phyloP scores from a whole-genome alignment of 2,888 invertebrate genomes.

The Notodonta dromedarius region DNA sequence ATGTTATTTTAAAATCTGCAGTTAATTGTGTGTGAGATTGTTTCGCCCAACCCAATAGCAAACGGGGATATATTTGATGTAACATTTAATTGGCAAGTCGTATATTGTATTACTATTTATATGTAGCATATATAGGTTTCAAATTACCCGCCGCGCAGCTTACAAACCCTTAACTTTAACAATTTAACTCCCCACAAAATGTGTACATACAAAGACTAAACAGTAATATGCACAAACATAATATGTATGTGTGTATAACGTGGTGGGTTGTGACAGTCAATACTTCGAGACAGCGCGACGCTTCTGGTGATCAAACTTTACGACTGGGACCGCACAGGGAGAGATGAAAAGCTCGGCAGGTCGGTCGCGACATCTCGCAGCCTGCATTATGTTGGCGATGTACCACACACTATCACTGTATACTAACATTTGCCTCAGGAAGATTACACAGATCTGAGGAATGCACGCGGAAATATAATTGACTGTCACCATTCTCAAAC shows the following conservation, averaged over 20 bases:
- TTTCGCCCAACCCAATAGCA: constrained; percentile 18
- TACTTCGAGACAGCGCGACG: constrained; percentile 65
- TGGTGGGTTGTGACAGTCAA: constrained; percentile 77
- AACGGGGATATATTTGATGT: background rate
- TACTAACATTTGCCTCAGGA: background rate
- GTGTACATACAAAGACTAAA: constrained; percentile 34
- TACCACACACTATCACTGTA: constrained; percentile 1
- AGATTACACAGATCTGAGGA: background rate
- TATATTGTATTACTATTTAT: constrained; percentile 5
- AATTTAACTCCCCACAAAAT: constrained; percentile 13
- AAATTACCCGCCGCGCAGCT: background rate
- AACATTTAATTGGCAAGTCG: constrained; percentile 10
- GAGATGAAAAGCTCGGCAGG: constrained; percentile 97
- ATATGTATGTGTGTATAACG: constrained; percentile 55
- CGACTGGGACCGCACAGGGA: constrained; percentile 96
- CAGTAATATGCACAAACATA: constrained; percentile 20
- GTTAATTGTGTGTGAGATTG: constrained; percentile 50
- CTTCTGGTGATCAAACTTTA: constrained; percentile 86
- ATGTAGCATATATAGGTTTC: background rate
- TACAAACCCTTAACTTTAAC: constrained; percentile 7
- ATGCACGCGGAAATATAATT: constrained; percentile 1
- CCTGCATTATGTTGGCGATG: background rate
- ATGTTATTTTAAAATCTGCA: constrained; percentile 43
- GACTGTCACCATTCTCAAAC: constrained; percentile 2
- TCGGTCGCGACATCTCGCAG: constrained; percentile 69